Percentiles rank a stretch among this genome's conserved stretches.
Conservation (phyloP, 2,797 vertebrate genomes). For the Tenualosa thibaudeaui region DNA sequence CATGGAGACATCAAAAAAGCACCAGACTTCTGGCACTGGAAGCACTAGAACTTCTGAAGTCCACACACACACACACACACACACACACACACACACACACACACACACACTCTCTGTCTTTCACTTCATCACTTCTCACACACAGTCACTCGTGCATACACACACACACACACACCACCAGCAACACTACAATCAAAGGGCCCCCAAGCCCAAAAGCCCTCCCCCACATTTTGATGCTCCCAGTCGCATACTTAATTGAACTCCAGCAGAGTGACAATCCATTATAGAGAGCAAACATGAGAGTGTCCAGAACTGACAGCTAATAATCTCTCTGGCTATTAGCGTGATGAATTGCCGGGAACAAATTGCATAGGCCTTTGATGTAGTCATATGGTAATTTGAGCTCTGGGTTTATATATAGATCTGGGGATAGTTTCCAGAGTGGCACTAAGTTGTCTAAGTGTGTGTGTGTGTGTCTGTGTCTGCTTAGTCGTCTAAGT, state of each 20-base stretch:
- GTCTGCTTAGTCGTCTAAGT: not conserved
- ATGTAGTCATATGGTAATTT: conserved; percentile 35
- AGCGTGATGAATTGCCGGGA: conserved; percentile 34
- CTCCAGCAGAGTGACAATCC: conserved; percentile 30
- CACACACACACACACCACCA: not conserved
- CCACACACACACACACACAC: not conserved
- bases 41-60: too few species aligned
- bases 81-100: conserved; percentile 1
- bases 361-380: conserved; percentile 21
- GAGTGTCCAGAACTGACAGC: conserved; percentile 26
- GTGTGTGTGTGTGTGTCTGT: not conserved
- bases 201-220: not conserved
- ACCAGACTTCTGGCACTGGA: too few species aligned
- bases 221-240: not conserved
- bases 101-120: not conserved
- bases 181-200: not conserved
- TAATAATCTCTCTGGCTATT: conserved; percentile 39
- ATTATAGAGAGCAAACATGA: conserved; percentile 37
- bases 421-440: not conserved
- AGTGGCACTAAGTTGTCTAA: not conserved
- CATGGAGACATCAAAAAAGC: too few species aligned
- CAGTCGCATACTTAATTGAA: conserved; percentile 21
- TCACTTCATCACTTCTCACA: not conserved
- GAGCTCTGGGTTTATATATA: conserved; percentile 15
- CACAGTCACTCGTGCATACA: not conserved